Conservation (phyloP, 2,888 invertebrate genomes). For the Troides aeacus region DNA sequence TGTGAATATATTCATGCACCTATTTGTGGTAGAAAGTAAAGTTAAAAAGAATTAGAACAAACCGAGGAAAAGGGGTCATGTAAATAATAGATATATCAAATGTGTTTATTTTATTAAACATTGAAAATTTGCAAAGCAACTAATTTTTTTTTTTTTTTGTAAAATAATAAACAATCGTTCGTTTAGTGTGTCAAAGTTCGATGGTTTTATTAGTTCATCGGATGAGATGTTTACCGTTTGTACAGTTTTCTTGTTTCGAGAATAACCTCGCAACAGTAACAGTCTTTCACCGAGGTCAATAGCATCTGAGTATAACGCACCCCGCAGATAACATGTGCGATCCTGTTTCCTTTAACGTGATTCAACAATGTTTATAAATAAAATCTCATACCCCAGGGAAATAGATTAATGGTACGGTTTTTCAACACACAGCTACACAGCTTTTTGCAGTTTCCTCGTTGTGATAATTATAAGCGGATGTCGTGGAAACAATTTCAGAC, state of each 20-base stretch:
- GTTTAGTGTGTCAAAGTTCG: conserved; percentile 10
- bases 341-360: conserved; percentile 33
- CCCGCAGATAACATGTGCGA: conserved; percentile 25
- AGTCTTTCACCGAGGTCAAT: conserved; percentile 42
- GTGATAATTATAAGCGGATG: no score
- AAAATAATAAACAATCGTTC: not conserved
- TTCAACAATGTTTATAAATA: conserved; percentile 24
- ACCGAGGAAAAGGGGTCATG: not conserved
- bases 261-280: conserved; percentile 13
- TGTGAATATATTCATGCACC: no score
- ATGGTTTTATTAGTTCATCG: conserved; percentile 15
- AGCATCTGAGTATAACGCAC: conserved; percentile 42
- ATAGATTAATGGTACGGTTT: not conserved
- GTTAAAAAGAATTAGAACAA: no score
- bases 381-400: not conserved
- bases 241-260: not conserved
- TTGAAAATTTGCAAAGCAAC: not conserved
- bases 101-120: not conserved
- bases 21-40: no score
- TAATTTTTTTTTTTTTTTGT: not conserved
- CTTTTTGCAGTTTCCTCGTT: not conserved
- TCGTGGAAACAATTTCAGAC: no score
- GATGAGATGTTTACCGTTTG: not conserved
- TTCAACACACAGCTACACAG: not conserved
- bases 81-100: not conserved